Conservation (phyloP, 2,888 invertebrate genomes). For the Diloba caeruleocephala region DNA sequence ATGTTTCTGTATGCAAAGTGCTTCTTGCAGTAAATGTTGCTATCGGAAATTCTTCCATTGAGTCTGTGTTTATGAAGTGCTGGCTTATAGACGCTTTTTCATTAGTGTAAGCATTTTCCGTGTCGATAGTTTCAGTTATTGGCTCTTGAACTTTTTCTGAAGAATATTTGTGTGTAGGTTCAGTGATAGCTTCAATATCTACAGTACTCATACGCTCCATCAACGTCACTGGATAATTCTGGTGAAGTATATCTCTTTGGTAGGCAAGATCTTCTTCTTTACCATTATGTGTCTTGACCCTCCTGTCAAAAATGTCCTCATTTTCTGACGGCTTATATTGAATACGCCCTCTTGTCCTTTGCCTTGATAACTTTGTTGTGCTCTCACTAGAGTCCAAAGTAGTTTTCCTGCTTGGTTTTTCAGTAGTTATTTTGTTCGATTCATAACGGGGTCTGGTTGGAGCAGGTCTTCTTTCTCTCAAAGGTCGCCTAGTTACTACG, state of each 20-base stretch:
- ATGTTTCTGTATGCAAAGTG: constrained; percentile 67
- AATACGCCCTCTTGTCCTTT: constrained; percentile 85
- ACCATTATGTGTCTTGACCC: constrained; percentile 60
- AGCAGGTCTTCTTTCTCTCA: constrained; percentile 86
- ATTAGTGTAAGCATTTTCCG: constrained; percentile 82
- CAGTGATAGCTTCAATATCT: constrained; percentile 84
- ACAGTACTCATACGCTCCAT: constrained; percentile 84
- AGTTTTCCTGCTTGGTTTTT: constrained; percentile 71
- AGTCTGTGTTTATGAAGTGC: constrained; percentile 61
- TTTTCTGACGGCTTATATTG: constrained; percentile 84
- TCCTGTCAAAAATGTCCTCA: constrained; percentile 74
- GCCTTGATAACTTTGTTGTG: constrained; percentile 74
- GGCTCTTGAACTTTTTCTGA: constrained; percentile 64
- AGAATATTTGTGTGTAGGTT: constrained; percentile 69
- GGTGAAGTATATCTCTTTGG: constrained; percentile 90
- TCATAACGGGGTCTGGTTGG: constrained; percentile 75
- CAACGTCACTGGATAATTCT: constrained; percentile 90
- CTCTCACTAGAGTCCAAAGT: constrained; percentile 69
- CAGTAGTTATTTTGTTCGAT: constrained; percentile 79
- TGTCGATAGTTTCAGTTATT: constrained; percentile 70
- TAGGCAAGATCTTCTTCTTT: constrained; percentile 88
- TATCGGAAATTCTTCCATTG: constrained; percentile 61
- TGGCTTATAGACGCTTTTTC: constrained; percentile 76
- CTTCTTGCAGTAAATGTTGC: constrained; percentile 61
- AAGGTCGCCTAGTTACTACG: constrained; percentile 82